Base-by-base conservation (phyloP, 2,797 vertebrate genomes). In the Labroides dimidiatus region DNA sequence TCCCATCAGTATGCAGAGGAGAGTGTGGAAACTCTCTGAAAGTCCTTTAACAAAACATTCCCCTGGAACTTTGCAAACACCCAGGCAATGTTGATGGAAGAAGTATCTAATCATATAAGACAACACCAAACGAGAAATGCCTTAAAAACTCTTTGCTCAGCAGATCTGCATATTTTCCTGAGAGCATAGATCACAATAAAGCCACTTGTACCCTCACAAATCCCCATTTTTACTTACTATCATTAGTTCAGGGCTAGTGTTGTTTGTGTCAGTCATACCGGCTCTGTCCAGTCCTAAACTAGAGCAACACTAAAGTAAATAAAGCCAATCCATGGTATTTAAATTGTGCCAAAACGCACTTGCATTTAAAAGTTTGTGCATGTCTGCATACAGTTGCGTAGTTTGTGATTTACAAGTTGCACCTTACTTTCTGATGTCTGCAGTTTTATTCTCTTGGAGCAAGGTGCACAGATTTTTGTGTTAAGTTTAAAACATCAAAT, bases 1-100 rank as follows among this genome's bases (percentile, higher is more conserved):
- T 50, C 49, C 27, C 52, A 78, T 77, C 75, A 54, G 53, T 80
- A 80, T 81, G 69, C 78, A 78, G 69, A 65, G 61, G 55, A 73
- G 68, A 65, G 73, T 67, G 73, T 50, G 45, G 68, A 78, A 74
- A 63, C 57, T 63, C 43, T 69, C 64, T 54, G 39, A 69, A 64
- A 59, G 51, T 69, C 42, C 12, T 49, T 64, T 77, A 67, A 33
- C 50, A 16, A 60, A 77, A 77, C 61, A 63, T 42, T 70, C 55
- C 64, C 19, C n/a, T 52, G 47, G 60, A 59, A 79, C 60, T 66
- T 50, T 64, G 50, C 49, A 71, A 72, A 60, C 27, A 51, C 2
- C 39, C 12, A 27, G 59, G 66, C 19, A 21, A 36, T 4, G 10
- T 24, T 20, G 16, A 24, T 41, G 24, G 66, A 65, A n/a, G 9